Percentiles rank a stretch among this genome's conserved stretches.
phyloP scores from a whole-genome alignment of 2,797 vertebrate genomes.

The Microtus agrestis region DNA sequence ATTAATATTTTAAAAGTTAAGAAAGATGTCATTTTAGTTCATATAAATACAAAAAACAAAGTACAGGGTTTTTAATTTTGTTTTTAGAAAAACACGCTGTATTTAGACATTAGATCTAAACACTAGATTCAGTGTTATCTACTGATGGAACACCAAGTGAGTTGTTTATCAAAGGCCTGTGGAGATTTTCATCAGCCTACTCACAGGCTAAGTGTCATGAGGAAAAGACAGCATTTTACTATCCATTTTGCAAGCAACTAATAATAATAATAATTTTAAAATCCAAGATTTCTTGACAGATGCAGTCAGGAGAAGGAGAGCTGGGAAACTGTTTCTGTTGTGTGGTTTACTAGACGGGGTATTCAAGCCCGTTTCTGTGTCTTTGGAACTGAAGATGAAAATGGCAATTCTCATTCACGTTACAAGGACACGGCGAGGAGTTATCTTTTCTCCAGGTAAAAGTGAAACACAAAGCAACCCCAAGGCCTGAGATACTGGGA shows the following conservation, averaged over 20 bases:
- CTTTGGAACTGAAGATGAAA: conserved; percentile 63
- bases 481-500: background rate
- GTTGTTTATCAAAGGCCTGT: conserved; percentile 29
- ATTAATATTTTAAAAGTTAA: conserved; percentile 46
- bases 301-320: conserved; percentile 34
- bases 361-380: background rate
- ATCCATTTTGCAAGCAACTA: conserved; percentile 37
- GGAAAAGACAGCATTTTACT: background rate
- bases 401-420: background rate
- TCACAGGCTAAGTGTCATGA: conserved; percentile 14
- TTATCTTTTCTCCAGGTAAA: background rate
- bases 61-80: background rate
- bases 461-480: background rate
- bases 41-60: conserved; percentile 21
- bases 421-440: background rate
- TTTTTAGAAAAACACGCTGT: background rate
- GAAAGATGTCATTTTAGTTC: conserved; percentile 7
- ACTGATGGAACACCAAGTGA: conserved; percentile 6
- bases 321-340: background rate
- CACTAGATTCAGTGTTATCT: background rate
- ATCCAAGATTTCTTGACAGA: background rate
- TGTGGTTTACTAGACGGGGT: conserved; percentile 3
- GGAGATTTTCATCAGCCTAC: background rate
- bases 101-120: background rate
- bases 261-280: background rate